phyloP scores from a whole-genome alignment of 2,113 vertebrate species.

The Sminthopsis crassicaudata region DNA sequence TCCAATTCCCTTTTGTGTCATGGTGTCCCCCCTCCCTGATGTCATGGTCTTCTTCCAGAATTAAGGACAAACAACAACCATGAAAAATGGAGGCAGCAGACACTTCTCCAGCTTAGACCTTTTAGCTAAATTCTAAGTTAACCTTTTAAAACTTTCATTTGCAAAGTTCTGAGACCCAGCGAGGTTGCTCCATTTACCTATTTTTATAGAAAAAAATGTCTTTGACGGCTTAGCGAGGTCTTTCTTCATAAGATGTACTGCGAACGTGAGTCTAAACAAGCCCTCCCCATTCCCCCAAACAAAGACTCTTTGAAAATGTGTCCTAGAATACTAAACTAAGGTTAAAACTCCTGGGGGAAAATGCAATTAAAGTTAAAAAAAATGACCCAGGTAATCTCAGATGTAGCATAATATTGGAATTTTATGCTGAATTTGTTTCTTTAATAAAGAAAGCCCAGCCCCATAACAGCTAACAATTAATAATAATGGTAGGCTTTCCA shows the following conservation, averaged over 20 bases:
- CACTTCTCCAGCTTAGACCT: not conserved
- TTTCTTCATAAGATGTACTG: conserved; percentile 33
- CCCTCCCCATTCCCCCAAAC: not conserved
- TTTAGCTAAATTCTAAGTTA: conserved; percentile 28
- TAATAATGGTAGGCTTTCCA: not conserved
- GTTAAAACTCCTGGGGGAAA: not conserved
- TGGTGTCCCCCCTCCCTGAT: no score
- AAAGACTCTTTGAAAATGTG: conserved; percentile 42
- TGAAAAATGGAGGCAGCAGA: not conserved
- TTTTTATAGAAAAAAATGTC: not conserved
- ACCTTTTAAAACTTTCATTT: conserved; percentile 23
- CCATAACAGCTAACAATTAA: not conserved
- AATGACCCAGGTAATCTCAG: not conserved
- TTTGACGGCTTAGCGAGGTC: not conserved
- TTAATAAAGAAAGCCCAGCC: not conserved
- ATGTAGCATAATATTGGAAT: conserved; percentile 11
- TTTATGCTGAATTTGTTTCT: conserved; percentile 16
- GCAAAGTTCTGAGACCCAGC: conserved; percentile 2
- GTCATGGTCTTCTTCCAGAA: no score
- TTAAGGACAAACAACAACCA: no score
- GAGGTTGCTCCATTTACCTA: not conserved
- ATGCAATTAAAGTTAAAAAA: conserved; percentile 17
- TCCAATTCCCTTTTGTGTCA: no score
- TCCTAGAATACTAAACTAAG: conserved; percentile 33
- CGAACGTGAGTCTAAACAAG: conserved; percentile 6